Conservation (phyloP, 2,797 vertebrate species). For the Hafferia zeledoni region DNA sequence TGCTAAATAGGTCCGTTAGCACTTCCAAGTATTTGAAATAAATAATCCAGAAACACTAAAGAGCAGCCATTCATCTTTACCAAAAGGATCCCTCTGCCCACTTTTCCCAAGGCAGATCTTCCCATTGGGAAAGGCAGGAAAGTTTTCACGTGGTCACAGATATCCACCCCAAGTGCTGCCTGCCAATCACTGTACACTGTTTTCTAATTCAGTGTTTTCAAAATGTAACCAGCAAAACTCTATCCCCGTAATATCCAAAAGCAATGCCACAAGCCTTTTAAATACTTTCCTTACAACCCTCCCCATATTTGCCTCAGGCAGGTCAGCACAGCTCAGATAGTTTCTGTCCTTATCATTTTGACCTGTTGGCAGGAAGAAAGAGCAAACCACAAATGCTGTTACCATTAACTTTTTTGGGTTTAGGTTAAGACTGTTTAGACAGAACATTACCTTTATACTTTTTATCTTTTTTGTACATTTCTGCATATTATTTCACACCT, state of each 20-base stretch:
- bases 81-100: neutral
- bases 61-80: neutral
- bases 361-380: neutral
- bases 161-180: neutral
- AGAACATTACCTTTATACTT: neutral
- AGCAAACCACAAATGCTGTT: conserved; percentile 2
- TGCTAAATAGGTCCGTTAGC: neutral
- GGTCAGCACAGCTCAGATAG: neutral
- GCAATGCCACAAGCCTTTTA: neutral
- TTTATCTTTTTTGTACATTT: neutral
- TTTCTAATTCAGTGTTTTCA: neutral
- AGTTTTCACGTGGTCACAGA: neutral
- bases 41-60: conserved; percentile 9
- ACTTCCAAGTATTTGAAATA: conserved; percentile 21
- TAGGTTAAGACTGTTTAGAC: neutral
- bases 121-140: neutral
- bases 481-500: neutral
- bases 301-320: neutral
- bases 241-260: neutral
- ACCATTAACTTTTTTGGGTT: neutral
- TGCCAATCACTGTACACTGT: fast-evolving
- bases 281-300: neutral
- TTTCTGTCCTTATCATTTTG: neutral
- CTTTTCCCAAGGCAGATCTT: neutral
- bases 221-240: neutral